These are phyloP conservation scores for Entomyzon cyanotis DNA, from an alignment of 2,113 vertebrate species.

Conservation along the genomic window DNA sequence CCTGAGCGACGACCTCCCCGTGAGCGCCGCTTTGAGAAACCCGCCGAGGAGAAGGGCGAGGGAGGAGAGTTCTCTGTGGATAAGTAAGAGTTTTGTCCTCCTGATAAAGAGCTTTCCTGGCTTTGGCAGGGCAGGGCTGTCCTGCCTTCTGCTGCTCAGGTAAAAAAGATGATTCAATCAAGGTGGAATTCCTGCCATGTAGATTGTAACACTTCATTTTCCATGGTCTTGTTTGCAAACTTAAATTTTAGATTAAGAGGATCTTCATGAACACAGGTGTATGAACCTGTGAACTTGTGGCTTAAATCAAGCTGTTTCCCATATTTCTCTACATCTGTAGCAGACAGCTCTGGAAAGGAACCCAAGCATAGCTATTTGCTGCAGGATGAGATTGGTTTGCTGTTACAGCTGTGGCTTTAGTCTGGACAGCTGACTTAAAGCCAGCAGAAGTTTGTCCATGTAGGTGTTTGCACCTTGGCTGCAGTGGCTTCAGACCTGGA, in stretches of 20 bases:
- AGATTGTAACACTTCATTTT: rapidly evolving
- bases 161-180: background rate
- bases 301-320: background rate
- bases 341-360: background rate
- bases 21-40: slow-evolving; percentile 91
- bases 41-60: slow-evolving; percentile 92
- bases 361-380: background rate
- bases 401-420: background rate
- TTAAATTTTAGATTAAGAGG: background rate
- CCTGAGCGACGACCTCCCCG: slow-evolving; percentile 91
- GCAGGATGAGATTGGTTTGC: background rate
- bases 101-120: background rate
- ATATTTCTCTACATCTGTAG: rapidly evolving
- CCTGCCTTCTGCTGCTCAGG: background rate
- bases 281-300: background rate
- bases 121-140: background rate
- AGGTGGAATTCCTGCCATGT: background rate
- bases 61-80: slow-evolving; percentile 95
- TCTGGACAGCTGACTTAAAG: background rate
- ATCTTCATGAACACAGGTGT: rapidly evolving
- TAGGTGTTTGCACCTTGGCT: background rate
- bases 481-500: background rate
- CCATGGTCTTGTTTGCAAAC: background rate
- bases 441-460: background rate
- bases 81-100: slow-evolving; percentile 76